Evolutionary conservation across 2,113 vertebrate genomes (phyloP).

Genomic region (Tringa solitaria): DNA sequence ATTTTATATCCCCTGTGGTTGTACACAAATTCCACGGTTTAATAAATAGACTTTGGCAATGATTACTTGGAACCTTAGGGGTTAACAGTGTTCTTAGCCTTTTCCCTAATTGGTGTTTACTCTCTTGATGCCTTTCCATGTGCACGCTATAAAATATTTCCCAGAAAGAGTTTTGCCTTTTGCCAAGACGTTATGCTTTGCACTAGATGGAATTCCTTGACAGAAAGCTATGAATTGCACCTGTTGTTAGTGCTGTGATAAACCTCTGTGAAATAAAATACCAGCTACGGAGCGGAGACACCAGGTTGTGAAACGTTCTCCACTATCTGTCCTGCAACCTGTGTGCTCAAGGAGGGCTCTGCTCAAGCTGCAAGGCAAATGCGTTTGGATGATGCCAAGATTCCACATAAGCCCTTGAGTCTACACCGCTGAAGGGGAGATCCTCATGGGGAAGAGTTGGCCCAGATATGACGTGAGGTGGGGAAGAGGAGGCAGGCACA

Average conservation of each 20-base stretch:
- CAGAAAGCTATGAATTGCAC: background rate
- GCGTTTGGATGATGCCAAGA: background rate
- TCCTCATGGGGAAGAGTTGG: background rate
- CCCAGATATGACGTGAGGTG: background rate
- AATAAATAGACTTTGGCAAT: conserved; percentile 19
- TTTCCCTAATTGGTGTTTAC: conserved; percentile 38
- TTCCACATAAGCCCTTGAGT: background rate
- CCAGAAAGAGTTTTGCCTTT: background rate
- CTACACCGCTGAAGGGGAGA: background rate
- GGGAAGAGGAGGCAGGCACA: background rate
- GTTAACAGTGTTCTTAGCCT: conserved; percentile 57
- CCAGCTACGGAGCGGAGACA: background rate
- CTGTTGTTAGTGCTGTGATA: background rate
- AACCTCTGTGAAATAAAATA: background rate
- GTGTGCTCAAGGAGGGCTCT: background rate
- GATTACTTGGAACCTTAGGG: conserved; percentile 45
- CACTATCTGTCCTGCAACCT: background rate
- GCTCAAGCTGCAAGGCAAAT: background rate
- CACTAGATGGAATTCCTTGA: background rate
- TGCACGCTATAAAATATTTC: background rate
- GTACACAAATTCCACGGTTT: conserved; percentile 13
- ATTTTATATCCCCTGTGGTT: conserved; percentile 33
- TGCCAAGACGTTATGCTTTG: background rate
- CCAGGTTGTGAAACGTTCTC: background rate
- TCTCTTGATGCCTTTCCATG: background rate